Evolutionary conservation across 1,140 invertebrate genomes (phyloP).

Genomic region (Eciton burchellii): DNA sequence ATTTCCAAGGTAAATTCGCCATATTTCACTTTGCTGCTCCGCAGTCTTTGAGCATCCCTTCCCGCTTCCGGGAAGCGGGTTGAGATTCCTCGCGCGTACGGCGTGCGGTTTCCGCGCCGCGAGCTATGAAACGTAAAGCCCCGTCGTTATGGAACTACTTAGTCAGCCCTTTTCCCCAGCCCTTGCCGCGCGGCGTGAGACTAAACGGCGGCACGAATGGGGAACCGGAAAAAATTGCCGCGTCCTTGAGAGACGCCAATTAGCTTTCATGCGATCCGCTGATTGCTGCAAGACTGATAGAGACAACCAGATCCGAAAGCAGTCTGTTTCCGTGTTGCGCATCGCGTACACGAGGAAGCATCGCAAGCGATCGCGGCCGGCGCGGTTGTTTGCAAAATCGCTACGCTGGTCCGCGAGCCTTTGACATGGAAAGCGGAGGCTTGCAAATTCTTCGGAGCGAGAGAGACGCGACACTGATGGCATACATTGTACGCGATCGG

Average conservation of each 20-base stretch:
- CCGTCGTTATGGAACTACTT: slow-evolving; percentile 59
- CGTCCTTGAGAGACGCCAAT: slow-evolving; percentile 50
- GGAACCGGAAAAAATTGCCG: slow-evolving; percentile 36
- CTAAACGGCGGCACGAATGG: slow-evolving; percentile 24
- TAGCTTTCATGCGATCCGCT: slow-evolving; percentile 50
- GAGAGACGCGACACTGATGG: slow-evolving; percentile 16
- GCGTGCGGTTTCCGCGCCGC: slow-evolving; percentile 33
- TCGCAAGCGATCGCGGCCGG: slow-evolving; percentile 25
- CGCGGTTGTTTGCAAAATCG: slow-evolving; percentile 51
- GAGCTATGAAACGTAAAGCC: slow-evolving; percentile 62
- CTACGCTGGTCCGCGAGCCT: slow-evolving; percentile 13
- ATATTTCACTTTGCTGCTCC: slow-evolving; percentile 49
- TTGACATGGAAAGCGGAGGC: slow-evolving; percentile 59
- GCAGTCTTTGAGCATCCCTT: slow-evolving; percentile 50
- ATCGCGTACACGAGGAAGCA: slow-evolving; percentile 22
- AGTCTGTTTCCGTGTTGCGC: slow-evolving; percentile 35
- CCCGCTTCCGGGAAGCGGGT: slow-evolving; percentile 14
- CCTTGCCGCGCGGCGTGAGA: slow-evolving; percentile 32
- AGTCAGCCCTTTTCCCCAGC: slow-evolving; percentile 56
- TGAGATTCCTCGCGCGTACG: slow-evolving; percentile 60
- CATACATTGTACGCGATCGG: slow-evolving; percentile 20
- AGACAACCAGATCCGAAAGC: slow-evolving; percentile 34
- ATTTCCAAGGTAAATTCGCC: slow-evolving; percentile 64
- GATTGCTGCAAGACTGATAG: slow-evolving; percentile 51
- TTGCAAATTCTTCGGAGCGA: slow-evolving; percentile 51